A percentile compares a stretch with the other conserved stretches of the same genome.
phyloP scores from a whole-genome alignment of 1,140 invertebrate genomes.

The Helicoverpa zea region DNA sequence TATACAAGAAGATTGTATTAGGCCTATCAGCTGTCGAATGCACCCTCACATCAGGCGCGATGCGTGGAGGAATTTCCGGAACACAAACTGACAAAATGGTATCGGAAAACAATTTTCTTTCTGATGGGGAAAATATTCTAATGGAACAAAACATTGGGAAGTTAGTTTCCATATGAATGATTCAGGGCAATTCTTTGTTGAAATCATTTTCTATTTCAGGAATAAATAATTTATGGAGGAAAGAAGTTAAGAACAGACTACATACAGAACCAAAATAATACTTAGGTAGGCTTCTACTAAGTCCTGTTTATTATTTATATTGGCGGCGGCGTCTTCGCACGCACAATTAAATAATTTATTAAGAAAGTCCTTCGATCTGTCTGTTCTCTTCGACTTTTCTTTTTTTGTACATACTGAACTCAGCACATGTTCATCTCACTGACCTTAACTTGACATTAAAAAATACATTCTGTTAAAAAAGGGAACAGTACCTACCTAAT shows the following conservation, averaged over 20 bases:
- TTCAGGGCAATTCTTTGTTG: background rate
- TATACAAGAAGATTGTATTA: slow-evolving; percentile 43
- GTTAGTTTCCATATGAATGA: background rate
- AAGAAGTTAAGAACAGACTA: too few relatives aligned
- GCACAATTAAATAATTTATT: background rate
- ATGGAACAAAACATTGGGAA: background rate
- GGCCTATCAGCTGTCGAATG: slow-evolving; percentile 47
- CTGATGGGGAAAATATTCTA: background rate
- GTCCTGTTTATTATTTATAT: slow-evolving; percentile 1
- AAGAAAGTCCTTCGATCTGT: background rate
- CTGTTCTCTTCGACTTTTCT: too few relatives aligned
- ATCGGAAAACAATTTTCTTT: slow-evolving; percentile 13
- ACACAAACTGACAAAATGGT: background rate
- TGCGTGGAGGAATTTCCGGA: slow-evolving; percentile 37
- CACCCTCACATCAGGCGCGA: slow-evolving; percentile 31
- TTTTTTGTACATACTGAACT: too few relatives aligned
- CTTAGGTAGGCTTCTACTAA: background rate
- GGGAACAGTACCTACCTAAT: too few relatives aligned
- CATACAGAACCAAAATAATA: too few relatives aligned
- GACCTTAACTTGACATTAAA: too few relatives aligned
- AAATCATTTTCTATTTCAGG: background rate
- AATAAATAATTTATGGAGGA: too few relatives aligned
- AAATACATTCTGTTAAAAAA: too few relatives aligned
- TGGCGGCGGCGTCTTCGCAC: background rate
- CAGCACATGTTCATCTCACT: too few relatives aligned